Base-by-base conservation (phyloP, 1,140 invertebrate genomes). In the Akabosia matsudoensis region DNA sequence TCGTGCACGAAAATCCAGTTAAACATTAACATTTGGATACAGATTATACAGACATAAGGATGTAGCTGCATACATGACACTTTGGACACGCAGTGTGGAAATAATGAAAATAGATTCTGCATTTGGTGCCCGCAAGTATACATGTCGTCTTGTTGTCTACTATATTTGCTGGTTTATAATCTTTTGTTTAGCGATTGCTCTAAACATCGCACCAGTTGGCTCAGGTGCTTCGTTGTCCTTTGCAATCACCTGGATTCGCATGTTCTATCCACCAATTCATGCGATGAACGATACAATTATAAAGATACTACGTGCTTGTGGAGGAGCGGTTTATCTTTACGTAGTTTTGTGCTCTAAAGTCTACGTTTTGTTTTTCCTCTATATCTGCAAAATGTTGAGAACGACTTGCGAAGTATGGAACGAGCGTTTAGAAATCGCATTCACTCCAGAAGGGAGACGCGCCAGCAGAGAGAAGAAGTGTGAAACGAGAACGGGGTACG, bases 361-460 rank as follows among this genome's bases (percentile, higher is more conserved):
- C 1, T 76, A 67, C 22, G 64, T 79, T 13, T 61, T 74, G 22
- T 56, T 79, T 0, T 75, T 72, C 14, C 10, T 75, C 13, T 79
- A 74, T 64, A 77, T 61, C 37, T 73, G 73, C 51, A 45, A 64
- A 30, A 34, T 79, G 0, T 30, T 79, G 10, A 52, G 24, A 24
- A 75, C 76, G n/a, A 30, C 72, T 3, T 77, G 45, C 24, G 45
- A 26, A 24, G 74, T 24, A 14, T 79, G 78, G 78, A 79, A 79
- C 34, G 31, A 75, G 13, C 51, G 78, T n/a, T 26, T 77, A 24
- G 78, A 77, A 22, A 52, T 28, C 24, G 78, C 76, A 0, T 28
- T 79, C n/a, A 74, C 70, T 1, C 70, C 70, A 37, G 56, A 30
- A 28, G 72, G 54, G 24, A 45, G 52, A 26, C 45, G n/a, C 0